Percentiles rank a stretch among this genome's conserved stretches.
Evolutionary conservation across 1,140 invertebrate species (phyloP).

Genomic region (Pogonognathellus flavescens): DNA sequence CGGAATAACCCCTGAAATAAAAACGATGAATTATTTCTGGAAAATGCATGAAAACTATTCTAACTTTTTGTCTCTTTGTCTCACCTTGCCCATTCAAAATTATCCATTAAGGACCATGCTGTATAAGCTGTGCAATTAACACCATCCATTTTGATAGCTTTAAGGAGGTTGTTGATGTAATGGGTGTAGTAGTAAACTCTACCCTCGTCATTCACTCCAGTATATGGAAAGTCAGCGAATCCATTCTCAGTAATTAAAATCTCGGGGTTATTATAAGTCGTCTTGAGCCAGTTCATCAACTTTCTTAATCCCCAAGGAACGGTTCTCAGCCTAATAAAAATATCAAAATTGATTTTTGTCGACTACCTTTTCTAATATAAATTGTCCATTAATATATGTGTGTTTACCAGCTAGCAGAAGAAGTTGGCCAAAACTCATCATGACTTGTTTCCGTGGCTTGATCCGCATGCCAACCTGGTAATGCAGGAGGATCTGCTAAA

Average conservation of each 20-base stretch:
- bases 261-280: slow-evolving; percentile 55
- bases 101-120: slow-evolving; percentile 57
- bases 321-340: slow-evolving; percentile 67
- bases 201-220: slow-evolving; percentile 38
- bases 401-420: slow-evolving; percentile 67
- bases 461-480: slow-evolving; percentile 33
- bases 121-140: slow-evolving; percentile 53
- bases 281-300: slow-evolving; percentile 56
- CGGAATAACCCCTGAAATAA: slow-evolving; percentile 52
- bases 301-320: slow-evolving; percentile 68
- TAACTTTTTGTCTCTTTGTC: not conserved
- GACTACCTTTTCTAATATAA: not conserved
- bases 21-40: not conserved
- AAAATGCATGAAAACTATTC: no score
- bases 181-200: slow-evolving; percentile 51
- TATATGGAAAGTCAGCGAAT: slow-evolving; percentile 59
- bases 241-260: slow-evolving; percentile 62
- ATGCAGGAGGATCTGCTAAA: slow-evolving; percentile 30
- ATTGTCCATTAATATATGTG: no score
- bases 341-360: not conserved
- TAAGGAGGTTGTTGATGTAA: slow-evolving; percentile 56
- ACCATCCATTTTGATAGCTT: slow-evolving; percentile 43
- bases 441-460: not conserved
- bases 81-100: slow-evolving; percentile 63
- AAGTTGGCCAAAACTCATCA: slow-evolving; percentile 73